Percentiles rank a stretch among this genome's conserved stretches.
phyloP scores from a whole-genome alignment of 2,797 vertebrate species.

The Columba guinea region DNA sequence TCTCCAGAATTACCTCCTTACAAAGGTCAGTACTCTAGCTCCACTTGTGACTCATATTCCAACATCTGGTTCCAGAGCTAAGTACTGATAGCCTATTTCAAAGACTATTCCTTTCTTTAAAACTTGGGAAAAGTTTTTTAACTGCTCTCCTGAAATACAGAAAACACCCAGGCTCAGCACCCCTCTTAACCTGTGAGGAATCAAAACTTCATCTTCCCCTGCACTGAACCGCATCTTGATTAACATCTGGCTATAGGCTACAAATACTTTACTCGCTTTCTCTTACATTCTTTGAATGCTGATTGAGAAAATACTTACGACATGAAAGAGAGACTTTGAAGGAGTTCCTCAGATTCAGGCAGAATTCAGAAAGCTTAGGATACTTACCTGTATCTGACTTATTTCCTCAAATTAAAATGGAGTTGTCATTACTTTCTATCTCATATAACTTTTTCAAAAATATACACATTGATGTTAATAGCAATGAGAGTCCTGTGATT shows the following conservation, averaged over 20 bases:
- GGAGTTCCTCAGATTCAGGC: background rate
- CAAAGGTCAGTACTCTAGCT: background rate
- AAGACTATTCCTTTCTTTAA: background rate
- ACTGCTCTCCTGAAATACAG: background rate
- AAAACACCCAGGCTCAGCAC: background rate
- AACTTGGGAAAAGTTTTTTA: background rate
- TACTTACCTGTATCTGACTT: background rate
- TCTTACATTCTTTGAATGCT: background rate
- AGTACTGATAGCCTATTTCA: background rate
- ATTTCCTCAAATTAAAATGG: background rate
- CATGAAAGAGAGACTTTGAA: background rate
- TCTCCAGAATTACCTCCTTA: background rate
- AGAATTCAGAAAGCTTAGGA: background rate
- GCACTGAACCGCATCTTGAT: background rate
- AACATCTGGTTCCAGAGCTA: background rate
- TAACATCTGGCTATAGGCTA: background rate
- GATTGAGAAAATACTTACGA: background rate
- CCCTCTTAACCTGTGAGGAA: background rate
- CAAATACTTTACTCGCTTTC: background rate
- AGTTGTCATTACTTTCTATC: background rate
- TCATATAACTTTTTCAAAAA: background rate
- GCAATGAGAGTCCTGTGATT: background rate
- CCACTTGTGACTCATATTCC: background rate
- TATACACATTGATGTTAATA: background rate
- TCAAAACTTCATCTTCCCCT: background rate